These are phyloP conservation scores for Sinella curviseta DNA, from an alignment of 1,140 invertebrate genomes.

Conservation along the genomic window DNA sequence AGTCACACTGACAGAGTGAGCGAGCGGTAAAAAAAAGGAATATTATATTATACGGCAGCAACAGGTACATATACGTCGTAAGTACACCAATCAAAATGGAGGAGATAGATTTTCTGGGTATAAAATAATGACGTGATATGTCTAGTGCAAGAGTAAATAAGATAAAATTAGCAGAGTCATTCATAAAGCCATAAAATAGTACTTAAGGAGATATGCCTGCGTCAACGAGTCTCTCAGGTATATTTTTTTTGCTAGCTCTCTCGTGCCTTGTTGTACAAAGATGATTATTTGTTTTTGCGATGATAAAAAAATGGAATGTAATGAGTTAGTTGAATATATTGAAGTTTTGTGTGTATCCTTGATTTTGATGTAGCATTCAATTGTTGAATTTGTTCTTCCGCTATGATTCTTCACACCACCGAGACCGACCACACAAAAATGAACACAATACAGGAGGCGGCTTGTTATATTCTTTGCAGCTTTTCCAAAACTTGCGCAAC, in stretches of 20 bases:
- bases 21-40: not conserved
- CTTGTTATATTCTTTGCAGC: not conserved
- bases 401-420: too few species aligned
- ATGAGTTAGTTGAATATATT: not conserved
- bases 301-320: not conserved
- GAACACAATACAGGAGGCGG: not conserved
- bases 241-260: not conserved
- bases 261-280: not conserved
- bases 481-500: not conserved
- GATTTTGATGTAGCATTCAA: not conserved
- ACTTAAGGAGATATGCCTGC: not conserved
- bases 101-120: not conserved
- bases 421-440: too few species aligned
- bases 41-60: too few species aligned
- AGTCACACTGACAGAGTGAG: not conserved
- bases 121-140: not conserved
- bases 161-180: slow-evolving; percentile 9
- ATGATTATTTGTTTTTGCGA: not conserved
- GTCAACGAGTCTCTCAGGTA: too few species aligned
- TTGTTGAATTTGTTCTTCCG: not conserved
- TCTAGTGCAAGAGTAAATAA: not conserved
- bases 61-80: too few species aligned
- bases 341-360: not conserved
- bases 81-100: too few species aligned
- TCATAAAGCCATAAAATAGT: not conserved